Evolutionary conservation across 2,888 invertebrate species (phyloP).

Genomic region (Amphimallon solstitiale): DNA sequence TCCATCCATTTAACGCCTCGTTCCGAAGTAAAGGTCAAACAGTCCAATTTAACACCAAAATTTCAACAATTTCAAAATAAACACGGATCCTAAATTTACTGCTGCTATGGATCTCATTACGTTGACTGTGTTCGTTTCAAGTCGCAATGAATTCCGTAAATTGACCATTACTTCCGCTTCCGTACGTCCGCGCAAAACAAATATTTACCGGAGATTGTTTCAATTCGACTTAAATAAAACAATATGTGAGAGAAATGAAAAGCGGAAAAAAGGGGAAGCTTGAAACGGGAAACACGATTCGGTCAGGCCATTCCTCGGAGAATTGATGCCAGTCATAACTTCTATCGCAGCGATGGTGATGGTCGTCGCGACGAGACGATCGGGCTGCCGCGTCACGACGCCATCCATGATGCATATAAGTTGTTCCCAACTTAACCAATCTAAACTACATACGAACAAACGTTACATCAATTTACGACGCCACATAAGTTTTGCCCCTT

Average conservation of each 20-base stretch:
- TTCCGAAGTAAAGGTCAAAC: no score
- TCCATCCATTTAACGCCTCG: no score
- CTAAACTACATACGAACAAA: constrained; percentile 39
- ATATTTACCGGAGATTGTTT: constrained; percentile 14
- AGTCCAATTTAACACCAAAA: no score
- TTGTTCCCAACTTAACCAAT: constrained; percentile 36
- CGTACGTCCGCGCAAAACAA: neutral
- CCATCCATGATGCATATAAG: constrained; percentile 16
- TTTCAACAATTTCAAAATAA: no score
- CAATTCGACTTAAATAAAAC: constrained; percentile 5
- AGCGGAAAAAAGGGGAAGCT: no score
- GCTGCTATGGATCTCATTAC: no score
- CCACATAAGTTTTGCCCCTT: constrained; percentile 15
- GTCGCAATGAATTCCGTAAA: no score
- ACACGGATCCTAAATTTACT: no score
- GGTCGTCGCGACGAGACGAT: constrained; percentile 1
- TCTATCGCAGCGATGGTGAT: neutral
- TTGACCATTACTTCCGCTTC: no score
- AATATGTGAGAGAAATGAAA: neutral
- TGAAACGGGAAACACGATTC: neutral
- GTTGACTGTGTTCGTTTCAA: no score
- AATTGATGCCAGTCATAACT: constrained; percentile 34
- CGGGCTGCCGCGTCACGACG: neutral
- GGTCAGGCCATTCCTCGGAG: neutral
- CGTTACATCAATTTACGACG: constrained; percentile 37